Evolutionary conservation across 2,113 vertebrate species (phyloP).

Genomic region (Channa maculata): DNA sequence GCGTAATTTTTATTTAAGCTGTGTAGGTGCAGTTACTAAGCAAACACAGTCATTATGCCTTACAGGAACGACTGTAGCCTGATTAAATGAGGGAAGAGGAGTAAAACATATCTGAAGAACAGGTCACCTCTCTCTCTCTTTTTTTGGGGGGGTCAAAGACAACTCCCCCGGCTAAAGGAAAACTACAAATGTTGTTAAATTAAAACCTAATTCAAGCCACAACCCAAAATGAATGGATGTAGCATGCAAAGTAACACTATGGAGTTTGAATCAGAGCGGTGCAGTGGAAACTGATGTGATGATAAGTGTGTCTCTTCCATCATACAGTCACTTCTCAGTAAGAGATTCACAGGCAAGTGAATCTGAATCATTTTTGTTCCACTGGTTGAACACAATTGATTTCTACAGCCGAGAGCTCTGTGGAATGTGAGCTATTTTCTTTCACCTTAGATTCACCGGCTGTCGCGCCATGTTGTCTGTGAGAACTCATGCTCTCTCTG

Average conservation of each 20-base stretch:
- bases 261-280: too few relatives aligned
- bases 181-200: not conserved
- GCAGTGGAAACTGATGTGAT: constrained; percentile 22
- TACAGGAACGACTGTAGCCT: not conserved
- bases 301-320: constrained; percentile 25
- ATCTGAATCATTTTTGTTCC: not conserved
- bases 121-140: not conserved
- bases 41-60: not conserved
- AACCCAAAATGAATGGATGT: not conserved
- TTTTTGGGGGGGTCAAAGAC: not conserved
- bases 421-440: constrained; percentile 61
- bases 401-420: not conserved
- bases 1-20: not conserved
- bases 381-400: not conserved
- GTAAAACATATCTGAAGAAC: not conserved
- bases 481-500: not conserved
- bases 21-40: not conserved
- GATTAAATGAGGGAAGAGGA: not conserved
- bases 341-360: not conserved
- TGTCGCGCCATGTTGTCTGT: constrained; percentile 30
- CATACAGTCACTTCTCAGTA: constrained; percentile 15
- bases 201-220: not conserved
- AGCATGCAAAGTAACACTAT: not conserved
- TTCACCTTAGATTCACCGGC: constrained; percentile 63
- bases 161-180: not conserved